Conservation (phyloP, 1,140 invertebrate species). For the Branchinecta lynchi region DNA sequence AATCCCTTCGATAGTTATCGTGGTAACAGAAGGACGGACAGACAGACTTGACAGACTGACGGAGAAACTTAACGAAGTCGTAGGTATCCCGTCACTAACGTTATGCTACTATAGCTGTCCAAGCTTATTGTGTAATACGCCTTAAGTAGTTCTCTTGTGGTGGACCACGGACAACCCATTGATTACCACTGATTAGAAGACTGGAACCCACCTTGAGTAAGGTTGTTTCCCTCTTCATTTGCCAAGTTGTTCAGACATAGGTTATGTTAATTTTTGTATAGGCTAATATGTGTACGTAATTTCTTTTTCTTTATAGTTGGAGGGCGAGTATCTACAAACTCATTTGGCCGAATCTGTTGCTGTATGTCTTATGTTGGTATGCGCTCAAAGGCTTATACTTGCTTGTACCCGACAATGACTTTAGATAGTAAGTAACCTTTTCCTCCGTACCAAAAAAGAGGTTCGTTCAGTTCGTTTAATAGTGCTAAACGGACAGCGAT, state of each 20-base stretch:
- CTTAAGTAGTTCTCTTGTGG: too few relatives aligned
- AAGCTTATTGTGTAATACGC: too few relatives aligned
- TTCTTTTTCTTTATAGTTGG: conserved; percentile 31
- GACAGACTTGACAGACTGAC: too few relatives aligned
- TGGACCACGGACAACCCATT: background rate
- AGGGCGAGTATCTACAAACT: conserved; percentile 38
- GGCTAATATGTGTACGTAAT: background rate
- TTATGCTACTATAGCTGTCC: too few relatives aligned
- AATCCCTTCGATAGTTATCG: too few relatives aligned
- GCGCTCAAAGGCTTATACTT: conserved; percentile 32
- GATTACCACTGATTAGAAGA: background rate
- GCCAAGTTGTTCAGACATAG: background rate
- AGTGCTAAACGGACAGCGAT: background rate
- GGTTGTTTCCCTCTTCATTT: background rate
- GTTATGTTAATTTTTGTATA: background rate
- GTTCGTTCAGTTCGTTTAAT: background rate
- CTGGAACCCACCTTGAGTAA: background rate
- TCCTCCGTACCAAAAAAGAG: background rate
- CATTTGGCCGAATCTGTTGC: conserved; percentile 34
- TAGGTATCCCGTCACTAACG: too few relatives aligned
- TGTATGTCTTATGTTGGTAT: conserved; percentile 33
- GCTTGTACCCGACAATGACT: conserved; percentile 28
- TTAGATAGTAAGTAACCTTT: conserved; percentile 18
- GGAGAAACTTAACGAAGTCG: too few relatives aligned
- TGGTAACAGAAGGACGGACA: too few relatives aligned